Percentiles rank a stretch among this genome's conserved stretches.
These are phyloP conservation scores for Boloria selene DNA, from an alignment of 2,888 invertebrate species.

Conservation along the genomic window DNA sequence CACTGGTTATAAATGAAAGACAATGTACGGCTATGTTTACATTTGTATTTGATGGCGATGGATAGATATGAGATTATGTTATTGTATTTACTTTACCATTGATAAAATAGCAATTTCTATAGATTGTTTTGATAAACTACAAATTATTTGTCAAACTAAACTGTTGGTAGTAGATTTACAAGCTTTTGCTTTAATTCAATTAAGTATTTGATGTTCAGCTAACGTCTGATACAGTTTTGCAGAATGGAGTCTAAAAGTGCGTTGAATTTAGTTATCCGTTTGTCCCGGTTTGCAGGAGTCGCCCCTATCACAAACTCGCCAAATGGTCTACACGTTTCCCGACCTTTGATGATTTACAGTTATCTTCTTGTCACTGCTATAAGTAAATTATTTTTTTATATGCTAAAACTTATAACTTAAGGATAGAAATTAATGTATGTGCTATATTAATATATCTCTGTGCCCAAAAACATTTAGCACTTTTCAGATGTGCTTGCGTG, in stretches of 20 bases:
- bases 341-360: slow-evolving; percentile 18
- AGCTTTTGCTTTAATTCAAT: neutral
- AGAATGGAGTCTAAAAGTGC: slow-evolving; percentile 12
- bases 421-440: no score
- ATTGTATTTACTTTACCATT: slow-evolving; percentile 6
- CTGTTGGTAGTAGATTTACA: neutral
- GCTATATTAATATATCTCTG: no score
- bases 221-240: neutral
- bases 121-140: slow-evolving; percentile 4
- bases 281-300: slow-evolving; percentile 29
- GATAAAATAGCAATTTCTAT: neutral
- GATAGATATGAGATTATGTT: neutral
- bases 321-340: slow-evolving; percentile 24
- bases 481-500: no score
- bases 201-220: neutral
- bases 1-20: neutral
- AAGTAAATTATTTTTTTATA: slow-evolving; percentile 17
- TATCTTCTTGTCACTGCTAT: slow-evolving; percentile 27
- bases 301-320: slow-evolving; percentile 27
- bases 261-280: slow-evolving; percentile 19
- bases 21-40: slow-evolving; percentile 12
- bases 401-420: no score
- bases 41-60: slow-evolving; percentile 11
- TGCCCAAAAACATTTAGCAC: no score
- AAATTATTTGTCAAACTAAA: neutral